phyloP scores from a whole-genome alignment of 2,113 vertebrate species.

The Chaenogobius annularis region DNA sequence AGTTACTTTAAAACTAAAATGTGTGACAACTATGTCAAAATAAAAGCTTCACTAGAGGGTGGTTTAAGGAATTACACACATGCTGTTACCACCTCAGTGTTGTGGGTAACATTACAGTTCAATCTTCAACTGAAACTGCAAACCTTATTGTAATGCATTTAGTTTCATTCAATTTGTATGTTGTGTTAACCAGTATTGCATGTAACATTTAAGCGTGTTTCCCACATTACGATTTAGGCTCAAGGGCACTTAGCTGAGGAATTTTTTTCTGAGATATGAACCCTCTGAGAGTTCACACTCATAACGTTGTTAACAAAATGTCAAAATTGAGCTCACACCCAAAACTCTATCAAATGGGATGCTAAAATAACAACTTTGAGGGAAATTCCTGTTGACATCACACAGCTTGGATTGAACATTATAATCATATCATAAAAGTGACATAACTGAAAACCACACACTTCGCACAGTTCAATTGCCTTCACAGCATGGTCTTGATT shows the following conservation, averaged over 20 bases:
- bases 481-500: background rate
- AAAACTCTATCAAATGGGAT: background rate
- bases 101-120: too few relatives aligned
- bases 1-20: background rate
- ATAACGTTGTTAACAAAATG: background rate
- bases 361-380: background rate
- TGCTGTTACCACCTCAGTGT: too few relatives aligned
- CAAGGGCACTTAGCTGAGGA: conserved; percentile 33
- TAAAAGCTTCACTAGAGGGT: too few relatives aligned
- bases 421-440: conserved; percentile 10
- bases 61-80: too few relatives aligned
- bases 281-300: conserved; percentile 13
- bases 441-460: background rate
- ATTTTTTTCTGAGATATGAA: conserved; percentile 32
- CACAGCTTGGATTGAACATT: background rate
- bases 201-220: conserved; percentile 5
- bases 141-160: too few relatives aligned
- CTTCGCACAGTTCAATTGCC: background rate
- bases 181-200: too few relatives aligned
- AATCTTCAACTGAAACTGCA: too few relatives aligned
- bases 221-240: conserved; percentile 17
- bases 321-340: background rate
- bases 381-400: background rate
- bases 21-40: too few relatives aligned
- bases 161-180: too few relatives aligned